Base-by-base conservation (phyloP, 23 tunicate species). In the Botrylloides violaceus region DNA sequence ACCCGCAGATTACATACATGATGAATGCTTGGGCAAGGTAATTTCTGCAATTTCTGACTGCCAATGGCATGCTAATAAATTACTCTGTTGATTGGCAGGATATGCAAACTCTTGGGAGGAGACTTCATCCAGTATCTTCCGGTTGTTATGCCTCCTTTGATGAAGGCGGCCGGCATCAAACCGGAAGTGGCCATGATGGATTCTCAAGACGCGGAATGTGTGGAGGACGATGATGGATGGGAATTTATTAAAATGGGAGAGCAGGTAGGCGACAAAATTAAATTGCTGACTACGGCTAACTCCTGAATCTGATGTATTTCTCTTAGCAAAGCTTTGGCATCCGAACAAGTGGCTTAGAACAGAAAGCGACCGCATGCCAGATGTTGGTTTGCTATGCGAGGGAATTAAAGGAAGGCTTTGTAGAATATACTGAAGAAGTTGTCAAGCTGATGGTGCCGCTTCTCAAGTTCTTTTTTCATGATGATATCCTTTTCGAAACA, bases 371-470 rank as follows among this genome's bases (percentile, higher is more conserved):
- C 0, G 99, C 99, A 20, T 95, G 99, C 36, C 86, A 87, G 59
- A 95, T 95, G 99, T 50, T 95, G 76, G 99, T 95, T 38, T 95
- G 99, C 58, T 95, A 95, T 57, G 99, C 99, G 29, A 83, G 89
- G 2, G 96, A 95, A 59, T 66, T 95, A 50, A 90, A 90, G 55
- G 96, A 90, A 75, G 90, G 86, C 32, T 95, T 95, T 47, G 99
- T 59, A 15, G 85, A 87, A 0, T 95, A 95, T 58, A 86, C 92
- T 26, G 96, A 87, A 29, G 86, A 87, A 34, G 99, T 95, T 34
- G 92, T 90, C n/a, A 82, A 95, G 76, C 75, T 95, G 81, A 88
- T 95, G 96, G 92, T 87, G 31, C 99, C 99, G 7, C 66, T 95
- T 70, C 86, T 95, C 65, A 95, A 95, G 77, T 95, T 95, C 73